These are phyloP conservation scores for Schmidtea mediterranea DNA, from an alignment of 1,140 invertebrate species.

Conservation along the genomic window DNA sequence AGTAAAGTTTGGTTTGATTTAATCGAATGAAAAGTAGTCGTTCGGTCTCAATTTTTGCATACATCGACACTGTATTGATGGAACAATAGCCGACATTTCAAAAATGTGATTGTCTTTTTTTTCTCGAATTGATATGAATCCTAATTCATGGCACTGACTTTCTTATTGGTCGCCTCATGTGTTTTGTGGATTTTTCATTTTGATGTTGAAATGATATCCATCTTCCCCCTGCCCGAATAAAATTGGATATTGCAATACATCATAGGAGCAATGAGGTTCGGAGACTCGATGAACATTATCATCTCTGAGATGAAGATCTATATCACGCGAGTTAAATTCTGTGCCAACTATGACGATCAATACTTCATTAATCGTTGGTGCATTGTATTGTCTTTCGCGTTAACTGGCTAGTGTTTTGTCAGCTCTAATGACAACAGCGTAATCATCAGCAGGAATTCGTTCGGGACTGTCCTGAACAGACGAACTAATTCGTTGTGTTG, in stretches of 20 bases:
- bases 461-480: slow-evolving; percentile 19
- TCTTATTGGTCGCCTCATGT: slow-evolving; percentile 5
- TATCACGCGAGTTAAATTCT: slow-evolving; percentile 14
- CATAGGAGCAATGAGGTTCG: slow-evolving; percentile 3
- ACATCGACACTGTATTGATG: slow-evolving; percentile 26
- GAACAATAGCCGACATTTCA: slow-evolving; percentile 17
- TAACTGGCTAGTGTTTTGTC: slow-evolving; percentile 19
- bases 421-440: slow-evolving; percentile 16
- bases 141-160: slow-evolving; percentile 5
- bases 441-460: slow-evolving; percentile 14
- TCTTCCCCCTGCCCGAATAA: slow-evolving; percentile 9
- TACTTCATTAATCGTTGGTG: slow-evolving; percentile 16
- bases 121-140: slow-evolving; percentile 8
- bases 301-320: slow-evolving; percentile 3
- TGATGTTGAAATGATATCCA: slow-evolving; percentile 9
- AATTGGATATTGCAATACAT: slow-evolving; percentile 9
- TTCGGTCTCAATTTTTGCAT: slow-evolving; percentile 19
- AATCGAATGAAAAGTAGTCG: slow-evolving; percentile 13
- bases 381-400: slow-evolving; percentile 24
- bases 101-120: slow-evolving; percentile 13
- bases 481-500: slow-evolving; percentile 15
- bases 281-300: not conserved
- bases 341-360: slow-evolving; percentile 18
- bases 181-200: slow-evolving; percentile 5
- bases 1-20: slow-evolving; percentile 12